phyloP scores from a whole-genome alignment of 2,888 invertebrate species.

The Amiota minor region DNA sequence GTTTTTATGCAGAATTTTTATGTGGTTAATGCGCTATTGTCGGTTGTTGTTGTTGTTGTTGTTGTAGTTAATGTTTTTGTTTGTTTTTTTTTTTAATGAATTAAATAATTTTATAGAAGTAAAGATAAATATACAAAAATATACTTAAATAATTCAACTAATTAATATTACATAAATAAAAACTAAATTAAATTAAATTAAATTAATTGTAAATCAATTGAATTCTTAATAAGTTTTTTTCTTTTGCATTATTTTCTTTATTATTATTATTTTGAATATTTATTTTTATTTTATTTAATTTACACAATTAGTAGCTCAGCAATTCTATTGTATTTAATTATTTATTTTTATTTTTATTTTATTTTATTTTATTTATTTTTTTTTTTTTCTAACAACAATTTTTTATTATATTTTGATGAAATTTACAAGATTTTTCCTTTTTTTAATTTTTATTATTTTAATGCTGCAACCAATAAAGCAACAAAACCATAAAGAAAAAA shows the following conservation, averaged over 20 bases:
- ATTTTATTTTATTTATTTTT: too few species aligned
- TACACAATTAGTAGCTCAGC: neutral
- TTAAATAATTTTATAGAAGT: neutral
- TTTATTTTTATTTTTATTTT: too few species aligned
- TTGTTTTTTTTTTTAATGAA: neutral
- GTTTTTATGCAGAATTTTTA: too few species aligned
- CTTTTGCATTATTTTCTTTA: neutral
- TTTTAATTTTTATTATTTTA: too few species aligned
- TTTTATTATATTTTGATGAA: too few species aligned
- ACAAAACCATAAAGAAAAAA: too few species aligned
- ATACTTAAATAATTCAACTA: slow-evolving; percentile 29
- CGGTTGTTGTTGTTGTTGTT: slow-evolving; percentile 61
- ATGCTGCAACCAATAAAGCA: too few species aligned
- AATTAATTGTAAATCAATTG: neutral
- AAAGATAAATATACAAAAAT: neutral
- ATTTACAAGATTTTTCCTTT: too few species aligned
- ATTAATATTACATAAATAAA: slow-evolving; percentile 11
- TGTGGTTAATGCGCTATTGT: slow-evolving; percentile 29
- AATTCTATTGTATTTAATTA: neutral
- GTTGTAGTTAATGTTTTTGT: slow-evolving; percentile 22
- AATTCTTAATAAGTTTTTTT: neutral
- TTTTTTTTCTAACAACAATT: too few species aligned
- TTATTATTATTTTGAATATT: too few species aligned
- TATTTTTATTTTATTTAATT: slow-evolving; percentile 3
- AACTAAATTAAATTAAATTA: slow-evolving; percentile 5